Evolutionary conservation across 2,888 invertebrate species (phyloP), one percentile per base, ranked within the genome.

Genomic region (Pimpla rufipes): DNA sequence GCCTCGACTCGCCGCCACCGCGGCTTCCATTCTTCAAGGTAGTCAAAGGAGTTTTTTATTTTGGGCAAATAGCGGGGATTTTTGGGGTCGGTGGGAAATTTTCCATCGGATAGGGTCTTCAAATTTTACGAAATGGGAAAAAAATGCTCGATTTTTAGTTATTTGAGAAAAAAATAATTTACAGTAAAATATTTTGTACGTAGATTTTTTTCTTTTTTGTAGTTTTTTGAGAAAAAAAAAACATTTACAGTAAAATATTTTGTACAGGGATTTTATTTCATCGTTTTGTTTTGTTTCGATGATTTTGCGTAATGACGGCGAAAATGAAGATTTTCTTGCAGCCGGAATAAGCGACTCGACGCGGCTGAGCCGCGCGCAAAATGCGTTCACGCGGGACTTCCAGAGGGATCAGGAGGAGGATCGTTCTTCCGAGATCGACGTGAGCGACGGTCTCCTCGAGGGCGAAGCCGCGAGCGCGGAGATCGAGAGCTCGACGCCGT

Each of bases 291-390:
- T 18, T 29, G 57, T 73, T 73, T n/a, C 16, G 29, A 42, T 73
- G 35, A 40, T 59, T 45, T 59, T 59, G 59, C 21, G 29, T n/a
- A 66, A 75, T 66, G 55, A 75, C 55, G 18, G 40, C 42, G 64
- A 23, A 35, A 45, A 45, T 42, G 18, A 23, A 84, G 74, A 83
- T 71, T 83, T 85, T 70, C 37, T 79, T 79, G 50, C 78, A 86
- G 90, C 87, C 40, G 89, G 86, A 11, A 83, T 88, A 47, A 88
- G 88, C 82, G 92, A 93, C 47, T 89, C 92, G 7, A 89, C 90
- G 4, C 89, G 92, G 52, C 84, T 90, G 57, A 92, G 92, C 76
- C 88, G 93, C 67, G 91, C 92, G 35, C 88, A 92, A 35, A 92
- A 90, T 68, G 86, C 92, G 5, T 92, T 91, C 82, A 86, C 88